Evolutionary conservation across 2,888 invertebrate species (phyloP), one percentile per base, ranked within the genome.

Genomic region (Acronicta aceris): DNA sequence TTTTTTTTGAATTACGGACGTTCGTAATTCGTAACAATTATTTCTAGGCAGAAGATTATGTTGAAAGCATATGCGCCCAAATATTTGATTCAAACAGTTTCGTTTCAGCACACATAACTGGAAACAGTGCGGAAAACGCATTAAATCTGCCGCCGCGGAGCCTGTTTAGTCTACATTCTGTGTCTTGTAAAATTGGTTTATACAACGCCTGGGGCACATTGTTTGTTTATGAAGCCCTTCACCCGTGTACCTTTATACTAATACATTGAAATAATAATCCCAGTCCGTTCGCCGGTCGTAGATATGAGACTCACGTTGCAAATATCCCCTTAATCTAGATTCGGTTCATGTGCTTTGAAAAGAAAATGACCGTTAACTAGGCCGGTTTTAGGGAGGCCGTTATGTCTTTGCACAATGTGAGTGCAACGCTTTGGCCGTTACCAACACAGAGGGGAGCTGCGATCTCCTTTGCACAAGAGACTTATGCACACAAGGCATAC

Each of bases 141-240:
- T 88, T 87, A 88, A 86, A 82, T 81, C 77, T 76, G 81, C 81
- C 82, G 76, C 83, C 79, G 33, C 61, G 54, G 60, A 60, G 55
- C 82, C 83, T 90, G 91, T 92, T 92, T 90, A 91, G 90, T 91
- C 89, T 92, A 82, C 85, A 69, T 78, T 81, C 71, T 81, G 82
- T 82, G 84, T 87, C 84, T 86, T 83, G 82, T 74, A 74, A 78
- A 84, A 82, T 86, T 83, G 84, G 82, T 88, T 85, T 75, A 69
- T 50, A 67, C 59, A 83, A 82, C 80, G 82, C 81, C 78, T 82
- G 81, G 70, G 73, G 78, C 76, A 75, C 78, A 81, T 77, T 82
- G 49, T 87, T 84, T 88, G 85, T 89, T 91, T 86, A 84, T 77
- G 63, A 68, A 76, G 73, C 83, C 85, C 86, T 88, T 86, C 82